Conservation (phyloP, 2,113 vertebrate genomes). For the Alligator sinensis region DNA sequence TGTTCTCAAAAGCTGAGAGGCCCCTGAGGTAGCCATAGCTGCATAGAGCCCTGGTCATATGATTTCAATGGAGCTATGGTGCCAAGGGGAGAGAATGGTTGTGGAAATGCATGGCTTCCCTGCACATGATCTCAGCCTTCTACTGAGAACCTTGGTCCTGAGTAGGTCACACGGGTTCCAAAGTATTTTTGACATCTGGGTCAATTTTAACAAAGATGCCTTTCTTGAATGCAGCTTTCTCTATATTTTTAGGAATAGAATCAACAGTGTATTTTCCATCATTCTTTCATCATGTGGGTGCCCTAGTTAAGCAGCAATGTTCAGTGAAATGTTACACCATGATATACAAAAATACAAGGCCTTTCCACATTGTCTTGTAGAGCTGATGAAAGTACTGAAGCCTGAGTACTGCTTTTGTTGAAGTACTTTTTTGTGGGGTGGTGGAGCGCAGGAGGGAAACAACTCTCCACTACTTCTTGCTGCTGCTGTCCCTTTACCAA, state of each 20-base stretch:
- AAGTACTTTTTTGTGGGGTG: not conserved
- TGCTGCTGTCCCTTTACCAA: not conserved
- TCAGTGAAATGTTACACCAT: not conserved
- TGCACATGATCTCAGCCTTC: not conserved
- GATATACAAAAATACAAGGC: not conserved
- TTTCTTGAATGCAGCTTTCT: not conserved
- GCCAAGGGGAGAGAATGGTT: not conserved
- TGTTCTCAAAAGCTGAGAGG: not conserved
- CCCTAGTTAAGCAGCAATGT: not conserved
- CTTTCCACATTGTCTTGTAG: not conserved
- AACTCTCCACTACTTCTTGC: not conserved
- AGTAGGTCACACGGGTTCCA: not conserved
- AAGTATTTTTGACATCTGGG: fast-evolving
- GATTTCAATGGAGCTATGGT: not conserved
- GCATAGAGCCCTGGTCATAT: not conserved
- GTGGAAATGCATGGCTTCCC: not conserved
- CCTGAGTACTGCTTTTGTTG: not conserved
- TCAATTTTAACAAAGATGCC: not conserved
- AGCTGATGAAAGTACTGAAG: not conserved
- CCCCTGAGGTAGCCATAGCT: too few species aligned
- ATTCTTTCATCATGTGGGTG: fast-evolving
- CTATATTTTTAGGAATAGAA: not conserved
- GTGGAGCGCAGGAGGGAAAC: not conserved
- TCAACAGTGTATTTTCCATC: fast-evolving
- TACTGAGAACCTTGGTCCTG: not conserved